Conservation (phyloP, 2,888 invertebrate species). For the Campoplex nolae region DNA sequence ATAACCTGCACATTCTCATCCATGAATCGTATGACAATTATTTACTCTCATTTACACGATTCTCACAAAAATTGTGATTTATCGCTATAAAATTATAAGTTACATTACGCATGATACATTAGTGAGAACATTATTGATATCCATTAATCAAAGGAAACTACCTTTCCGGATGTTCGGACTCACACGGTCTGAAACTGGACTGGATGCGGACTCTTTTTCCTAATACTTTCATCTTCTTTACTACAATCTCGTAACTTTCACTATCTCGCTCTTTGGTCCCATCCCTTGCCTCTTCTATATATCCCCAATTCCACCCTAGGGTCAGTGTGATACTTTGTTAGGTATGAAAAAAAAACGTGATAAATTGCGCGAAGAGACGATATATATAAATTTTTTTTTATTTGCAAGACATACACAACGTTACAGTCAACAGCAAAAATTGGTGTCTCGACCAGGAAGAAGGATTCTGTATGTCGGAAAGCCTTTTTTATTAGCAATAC, state of each 20-base stretch:
- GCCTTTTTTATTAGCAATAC: background rate
- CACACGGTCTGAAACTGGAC: constrained; percentile 28
- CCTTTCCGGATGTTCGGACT: constrained; percentile 54
- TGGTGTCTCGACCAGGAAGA: constrained; percentile 1
- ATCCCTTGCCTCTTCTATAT: constrained; percentile 6
- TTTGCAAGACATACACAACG: background rate
- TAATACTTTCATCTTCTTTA: constrained; percentile 10
- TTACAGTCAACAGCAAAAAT: background rate
- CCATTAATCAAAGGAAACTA: constrained; percentile 77
- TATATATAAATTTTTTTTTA: constrained; percentile 33
- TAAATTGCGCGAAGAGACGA: constrained; percentile 57
- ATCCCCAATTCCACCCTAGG: constrained; percentile 11
- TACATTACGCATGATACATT: constrained; percentile 41
- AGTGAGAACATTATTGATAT: constrained; percentile 78
- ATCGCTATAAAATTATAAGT: constrained; percentile 68
- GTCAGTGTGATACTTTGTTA: constrained; percentile 27
- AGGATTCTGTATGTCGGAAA: constrained; percentile 10
- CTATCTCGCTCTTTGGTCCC: constrained; percentile 14
- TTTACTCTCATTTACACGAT: constrained; percentile 69
- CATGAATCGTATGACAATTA: constrained; percentile 72
- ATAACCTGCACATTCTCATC: constrained; percentile 9
- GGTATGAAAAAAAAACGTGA: constrained; percentile 44
- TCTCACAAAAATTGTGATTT: constrained; percentile 74
- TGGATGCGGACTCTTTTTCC: background rate
- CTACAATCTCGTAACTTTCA: constrained; percentile 13